Base-by-base conservation (phyloP, 1,140 invertebrate species). In the Halictus rubicundus region DNA sequence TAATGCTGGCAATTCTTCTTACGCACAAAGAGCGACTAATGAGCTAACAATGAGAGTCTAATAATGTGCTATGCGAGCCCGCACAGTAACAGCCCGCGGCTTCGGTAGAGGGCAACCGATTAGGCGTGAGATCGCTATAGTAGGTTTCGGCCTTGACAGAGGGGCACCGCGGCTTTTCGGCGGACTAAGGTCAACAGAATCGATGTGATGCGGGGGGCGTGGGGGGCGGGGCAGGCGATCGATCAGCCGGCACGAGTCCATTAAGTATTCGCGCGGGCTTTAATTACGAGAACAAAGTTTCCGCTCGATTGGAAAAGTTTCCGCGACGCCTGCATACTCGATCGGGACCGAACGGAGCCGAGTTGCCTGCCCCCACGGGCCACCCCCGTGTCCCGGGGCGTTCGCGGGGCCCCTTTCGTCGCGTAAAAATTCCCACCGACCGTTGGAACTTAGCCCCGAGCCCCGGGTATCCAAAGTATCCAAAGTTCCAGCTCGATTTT, bases 261-360 rank as follows among this genome's bases (percentile, higher is more conserved):
- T 92, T 85, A 90, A 91, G 92, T 91, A 92, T 92, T 92, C 91
- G 90, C 90, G 89, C 88, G 85, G 85, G 88, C 89, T 92, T 93
- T 93, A 93, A 93, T 93, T 92, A 92, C 91, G 90, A 85, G 90
- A 92, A 92, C 90, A 92, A 92, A 92, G 91, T 93, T 93, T 89
- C 86, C 84, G 85, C 89, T 84, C 90, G 89, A 92, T 92, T 92
- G 91, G 91, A 92, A 92, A 93, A 93, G 91, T 93, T 93, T 92
- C 81, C 84, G 90, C 90, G 89, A 91, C 76, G 90, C 88, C 74
- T 88, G 90, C 90, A 92, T 92, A 92, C 88, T 88, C 87, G 89
- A 92, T 91, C 91, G 86, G 7, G n/a, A 72, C 68, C 25, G 49
- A 12, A 19, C 32, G 49, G 42, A 42, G 9, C 39, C 49, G 16